These are phyloP conservation scores for Orchesella cincta DNA, from an alignment of 1,140 invertebrate species.

Conservation along the genomic window DNA sequence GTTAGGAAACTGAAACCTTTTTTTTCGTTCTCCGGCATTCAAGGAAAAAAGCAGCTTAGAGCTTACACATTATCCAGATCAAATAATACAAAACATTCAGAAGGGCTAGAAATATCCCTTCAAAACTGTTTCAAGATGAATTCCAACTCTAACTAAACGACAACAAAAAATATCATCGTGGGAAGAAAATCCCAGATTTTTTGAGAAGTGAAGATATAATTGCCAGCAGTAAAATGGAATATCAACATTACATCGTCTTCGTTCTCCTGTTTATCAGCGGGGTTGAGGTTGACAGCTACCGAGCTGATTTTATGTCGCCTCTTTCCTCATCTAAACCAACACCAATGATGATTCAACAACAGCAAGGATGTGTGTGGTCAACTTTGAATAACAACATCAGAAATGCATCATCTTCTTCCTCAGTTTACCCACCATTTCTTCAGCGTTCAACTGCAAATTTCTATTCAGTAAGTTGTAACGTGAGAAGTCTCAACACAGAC, in stretches of 20 bases:
- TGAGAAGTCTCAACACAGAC: slow-evolving; percentile 52
- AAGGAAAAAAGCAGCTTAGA: no score
- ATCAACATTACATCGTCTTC: neutral
- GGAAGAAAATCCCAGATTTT: slow-evolving; percentile 26
- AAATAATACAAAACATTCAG: slow-evolving; percentile 3
- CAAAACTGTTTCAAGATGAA: neutral
- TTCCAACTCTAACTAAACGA: neutral
- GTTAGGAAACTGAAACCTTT: no score
- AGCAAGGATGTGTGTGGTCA: slow-evolving; percentile 43
- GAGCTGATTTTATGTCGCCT: neutral
- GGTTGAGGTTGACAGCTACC: slow-evolving; percentile 11
- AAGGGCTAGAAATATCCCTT: slow-evolving; percentile 15
- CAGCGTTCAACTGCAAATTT: neutral
- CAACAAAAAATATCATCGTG: neutral
- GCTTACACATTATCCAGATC: no score
- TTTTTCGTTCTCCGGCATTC: no score
- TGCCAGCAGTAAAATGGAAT: neutral
- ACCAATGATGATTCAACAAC: slow-evolving; percentile 13
- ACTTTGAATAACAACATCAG: neutral
- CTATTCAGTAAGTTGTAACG: slow-evolving; percentile 49
- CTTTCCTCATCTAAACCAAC: neutral
- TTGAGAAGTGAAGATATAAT: neutral
- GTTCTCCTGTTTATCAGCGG: neutral
- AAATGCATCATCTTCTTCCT: neutral
- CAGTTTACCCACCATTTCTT: neutral